These are phyloP conservation scores for Sphyrna mokarran DNA, from an alignment of 2,113 vertebrate genomes.

Conservation along the genomic window DNA sequence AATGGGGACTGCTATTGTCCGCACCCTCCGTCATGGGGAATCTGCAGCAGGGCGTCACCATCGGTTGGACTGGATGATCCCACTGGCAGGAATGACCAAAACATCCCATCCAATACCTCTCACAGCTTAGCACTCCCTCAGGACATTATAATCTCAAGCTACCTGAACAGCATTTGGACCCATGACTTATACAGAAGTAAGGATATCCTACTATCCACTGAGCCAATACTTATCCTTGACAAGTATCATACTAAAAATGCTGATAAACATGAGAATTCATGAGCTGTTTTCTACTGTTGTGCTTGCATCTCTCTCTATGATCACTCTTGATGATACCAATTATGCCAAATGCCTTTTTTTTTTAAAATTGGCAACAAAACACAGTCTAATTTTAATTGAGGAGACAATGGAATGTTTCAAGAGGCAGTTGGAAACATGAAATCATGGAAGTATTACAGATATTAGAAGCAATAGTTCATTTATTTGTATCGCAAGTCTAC, in stretches of 20 bases:
- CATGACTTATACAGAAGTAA: neutral
- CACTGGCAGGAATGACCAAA: no score
- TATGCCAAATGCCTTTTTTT: neutral
- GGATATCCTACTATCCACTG: neutral
- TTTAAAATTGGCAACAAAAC: neutral
- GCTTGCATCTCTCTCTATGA: neutral
- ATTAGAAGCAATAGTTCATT: neutral
- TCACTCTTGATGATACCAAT: neutral
- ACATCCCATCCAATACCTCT: neutral
- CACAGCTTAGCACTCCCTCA: neutral
- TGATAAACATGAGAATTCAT: neutral
- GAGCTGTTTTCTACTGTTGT: neutral
- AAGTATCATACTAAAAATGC: neutral
- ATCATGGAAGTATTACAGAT: neutral
- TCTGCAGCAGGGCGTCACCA: no score
- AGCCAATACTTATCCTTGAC: neutral
- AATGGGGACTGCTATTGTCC: no score
- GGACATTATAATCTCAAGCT: neutral
- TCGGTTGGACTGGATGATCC: no score
- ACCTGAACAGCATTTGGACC: neutral
- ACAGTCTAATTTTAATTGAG: neutral
- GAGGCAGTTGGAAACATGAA: neutral
- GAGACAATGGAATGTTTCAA: neutral
- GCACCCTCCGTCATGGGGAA: no score
- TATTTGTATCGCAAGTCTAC: neutral